A percentile compares a stretch with the other conserved stretches of the same genome.
phyloP scores from a whole-genome alignment of 2,797 vertebrate species.

The Gymnocypris eckloni region DNA sequence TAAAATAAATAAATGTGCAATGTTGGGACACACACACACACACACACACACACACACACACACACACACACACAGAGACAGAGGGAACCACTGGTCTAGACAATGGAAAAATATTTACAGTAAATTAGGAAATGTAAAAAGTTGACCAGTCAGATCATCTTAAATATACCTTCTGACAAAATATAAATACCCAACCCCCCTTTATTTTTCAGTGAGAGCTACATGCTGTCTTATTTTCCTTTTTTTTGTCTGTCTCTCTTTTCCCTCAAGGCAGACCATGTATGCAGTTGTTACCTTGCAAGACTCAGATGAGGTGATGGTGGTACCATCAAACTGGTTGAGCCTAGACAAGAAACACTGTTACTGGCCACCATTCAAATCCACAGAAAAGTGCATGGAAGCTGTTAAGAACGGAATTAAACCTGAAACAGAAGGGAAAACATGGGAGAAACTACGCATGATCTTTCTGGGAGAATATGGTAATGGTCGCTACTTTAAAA shows the following conservation, averaged over 20 bases:
- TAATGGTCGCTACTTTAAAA: not conserved
- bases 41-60: too few relatives aligned
- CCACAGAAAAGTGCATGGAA: not conserved
- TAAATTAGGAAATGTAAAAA: too few relatives aligned
- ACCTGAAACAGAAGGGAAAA: not conserved
- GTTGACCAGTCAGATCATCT: too few relatives aligned
- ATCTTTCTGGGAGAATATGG: not conserved
- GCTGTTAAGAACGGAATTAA: not conserved
- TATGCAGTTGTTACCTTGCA: constrained; percentile 14
- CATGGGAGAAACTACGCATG: constrained; percentile 9
- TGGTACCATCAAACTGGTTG: constrained; percentile 5
- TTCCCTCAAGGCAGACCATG: not conserved
- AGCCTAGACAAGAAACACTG: not conserved
- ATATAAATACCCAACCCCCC: too few relatives aligned
- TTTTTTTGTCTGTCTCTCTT: not conserved
- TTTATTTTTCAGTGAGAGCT: not conserved
- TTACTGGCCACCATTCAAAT: constrained; percentile 38
- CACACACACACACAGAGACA: too few relatives aligned
- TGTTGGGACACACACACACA: too few relatives aligned
- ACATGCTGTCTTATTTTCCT: not conserved
- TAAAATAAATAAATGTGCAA: too few relatives aligned
- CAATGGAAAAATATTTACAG: too few relatives aligned
- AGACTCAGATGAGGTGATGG: constrained; percentile 13
- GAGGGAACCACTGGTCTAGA: too few relatives aligned
- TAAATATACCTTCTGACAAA: too few relatives aligned